Percentiles rank a stretch among this genome's conserved stretches.
These are phyloP conservation scores for Cavia aperea DNA, from an alignment of 2,113 vertebrate species.

Conservation along the genomic window DNA sequence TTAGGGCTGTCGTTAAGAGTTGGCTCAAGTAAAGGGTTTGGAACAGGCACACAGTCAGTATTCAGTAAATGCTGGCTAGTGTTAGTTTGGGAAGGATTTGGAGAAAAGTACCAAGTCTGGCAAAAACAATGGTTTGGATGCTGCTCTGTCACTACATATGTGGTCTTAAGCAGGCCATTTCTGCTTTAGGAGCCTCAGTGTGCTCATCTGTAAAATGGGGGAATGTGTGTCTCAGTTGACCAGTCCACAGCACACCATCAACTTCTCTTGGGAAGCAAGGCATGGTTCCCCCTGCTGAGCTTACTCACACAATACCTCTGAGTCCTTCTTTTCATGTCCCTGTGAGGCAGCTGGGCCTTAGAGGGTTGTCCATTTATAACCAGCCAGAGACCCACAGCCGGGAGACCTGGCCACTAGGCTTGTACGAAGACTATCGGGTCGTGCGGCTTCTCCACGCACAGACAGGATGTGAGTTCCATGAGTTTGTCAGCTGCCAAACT, in stretches of 20 bases:
- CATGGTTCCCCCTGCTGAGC: rapidly evolving
- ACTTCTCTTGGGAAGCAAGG: not conserved
- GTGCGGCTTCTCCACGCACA: not conserved
- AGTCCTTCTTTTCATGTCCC: not conserved
- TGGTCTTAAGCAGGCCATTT: not conserved
- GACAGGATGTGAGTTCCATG: not conserved
- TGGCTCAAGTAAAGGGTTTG: not conserved
- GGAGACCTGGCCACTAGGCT: rapidly evolving
- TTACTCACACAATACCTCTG: not conserved
- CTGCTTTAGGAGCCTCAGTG: not conserved
- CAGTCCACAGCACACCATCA: not conserved
- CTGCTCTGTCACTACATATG: rapidly evolving
- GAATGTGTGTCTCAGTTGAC: rapidly evolving
- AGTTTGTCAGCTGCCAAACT: too few relatives aligned
- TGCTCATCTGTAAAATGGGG: not conserved
- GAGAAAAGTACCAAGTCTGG: not conserved
- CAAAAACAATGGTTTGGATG: not conserved
- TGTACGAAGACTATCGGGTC: not conserved
- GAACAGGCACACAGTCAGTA: not conserved
- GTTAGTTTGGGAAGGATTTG: not conserved
- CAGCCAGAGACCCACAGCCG: not conserved
- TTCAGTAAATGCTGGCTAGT: rapidly evolving
- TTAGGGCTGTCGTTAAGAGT: not conserved
- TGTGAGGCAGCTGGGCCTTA: not conserved
- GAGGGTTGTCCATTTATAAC: not conserved